A percentile compares a stretch with the other conserved stretches of the same genome.
phyloP scores from a whole-genome alignment of 2,888 invertebrate genomes.

The Melieria omissa region DNA sequence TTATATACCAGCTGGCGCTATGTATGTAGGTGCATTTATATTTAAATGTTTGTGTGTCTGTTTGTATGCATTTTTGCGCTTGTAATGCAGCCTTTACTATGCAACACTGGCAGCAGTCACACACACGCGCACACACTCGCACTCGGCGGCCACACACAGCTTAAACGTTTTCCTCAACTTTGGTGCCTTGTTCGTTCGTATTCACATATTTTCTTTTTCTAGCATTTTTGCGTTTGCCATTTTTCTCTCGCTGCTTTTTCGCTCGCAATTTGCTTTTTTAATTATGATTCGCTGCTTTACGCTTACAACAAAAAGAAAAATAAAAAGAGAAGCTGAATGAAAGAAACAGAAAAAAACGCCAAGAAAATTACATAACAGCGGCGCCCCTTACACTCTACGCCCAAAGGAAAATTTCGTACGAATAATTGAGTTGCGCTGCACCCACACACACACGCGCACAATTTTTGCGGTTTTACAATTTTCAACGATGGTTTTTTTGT shows the following conservation, averaged over 20 bases:
- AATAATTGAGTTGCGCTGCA: background rate
- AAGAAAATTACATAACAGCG: constrained; percentile 12
- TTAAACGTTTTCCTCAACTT: background rate
- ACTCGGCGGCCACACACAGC: background rate
- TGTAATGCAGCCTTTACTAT: background rate
- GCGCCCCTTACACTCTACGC: constrained; percentile 5
- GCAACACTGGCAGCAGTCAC: background rate
- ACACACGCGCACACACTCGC: background rate
- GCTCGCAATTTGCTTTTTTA: constrained; percentile 10
- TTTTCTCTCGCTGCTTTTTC: background rate
- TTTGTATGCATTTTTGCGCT: background rate
- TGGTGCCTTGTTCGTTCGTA: background rate
- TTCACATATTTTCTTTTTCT: too few species aligned
- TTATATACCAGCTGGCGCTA: too few species aligned
- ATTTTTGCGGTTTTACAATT: background rate
- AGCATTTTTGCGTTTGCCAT: background rate
- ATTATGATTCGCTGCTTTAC: constrained; percentile 16
- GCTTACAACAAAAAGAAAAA: background rate
- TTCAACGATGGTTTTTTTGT: background rate
- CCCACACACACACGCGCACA: background rate
- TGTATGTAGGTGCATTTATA: background rate
- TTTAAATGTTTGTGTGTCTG: background rate
- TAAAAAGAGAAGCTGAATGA: too few species aligned
- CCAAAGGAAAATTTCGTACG: background rate
- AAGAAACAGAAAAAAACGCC: too few species aligned